A percentile compares a stretch with the other conserved stretches of the same genome.
Evolutionary conservation across 2,797 vertebrate genomes (phyloP).

Genomic region (Bradypodion pumilum): DNA sequence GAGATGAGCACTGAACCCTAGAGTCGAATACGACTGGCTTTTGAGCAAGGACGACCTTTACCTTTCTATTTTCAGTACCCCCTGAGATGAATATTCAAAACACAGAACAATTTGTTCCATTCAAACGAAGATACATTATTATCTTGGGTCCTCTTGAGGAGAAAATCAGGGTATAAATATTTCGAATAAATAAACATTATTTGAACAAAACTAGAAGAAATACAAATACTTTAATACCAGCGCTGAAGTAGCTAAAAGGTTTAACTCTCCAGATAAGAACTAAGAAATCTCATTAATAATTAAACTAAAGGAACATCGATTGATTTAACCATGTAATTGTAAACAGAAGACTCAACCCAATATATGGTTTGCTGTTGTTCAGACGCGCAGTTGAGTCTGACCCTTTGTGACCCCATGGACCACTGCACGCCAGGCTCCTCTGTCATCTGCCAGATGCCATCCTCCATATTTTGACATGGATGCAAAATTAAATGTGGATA

Average conservation of each 20-base stretch:
- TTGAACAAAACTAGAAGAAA: not conserved
- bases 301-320: constrained; percentile 13
- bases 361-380: not conserved
- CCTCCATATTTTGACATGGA: not conserved
- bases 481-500: constrained; percentile 1
- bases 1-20: too few species aligned
- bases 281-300: constrained; percentile 23
- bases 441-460: too few species aligned
- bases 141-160: not conserved
- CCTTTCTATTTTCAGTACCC: not conserved
- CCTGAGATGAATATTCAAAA: not conserved
- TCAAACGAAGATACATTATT: constrained; percentile 19
- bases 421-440: too few species aligned
- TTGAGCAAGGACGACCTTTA: too few species aligned
- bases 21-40: too few species aligned
- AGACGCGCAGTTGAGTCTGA: too few species aligned
- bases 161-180: too few species aligned
- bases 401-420: too few species aligned
- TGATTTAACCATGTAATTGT: not conserved
- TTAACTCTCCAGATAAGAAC: constrained; percentile 17
- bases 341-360: constrained; percentile 1
- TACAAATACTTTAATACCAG: constrained; percentile 19
- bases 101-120: constrained; percentile 34
- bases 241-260: constrained; percentile 19
- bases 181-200: too few species aligned